Evolutionary conservation across 2,113 vertebrate species (phyloP).

Genomic region (Pterophyllum scalare): DNA sequence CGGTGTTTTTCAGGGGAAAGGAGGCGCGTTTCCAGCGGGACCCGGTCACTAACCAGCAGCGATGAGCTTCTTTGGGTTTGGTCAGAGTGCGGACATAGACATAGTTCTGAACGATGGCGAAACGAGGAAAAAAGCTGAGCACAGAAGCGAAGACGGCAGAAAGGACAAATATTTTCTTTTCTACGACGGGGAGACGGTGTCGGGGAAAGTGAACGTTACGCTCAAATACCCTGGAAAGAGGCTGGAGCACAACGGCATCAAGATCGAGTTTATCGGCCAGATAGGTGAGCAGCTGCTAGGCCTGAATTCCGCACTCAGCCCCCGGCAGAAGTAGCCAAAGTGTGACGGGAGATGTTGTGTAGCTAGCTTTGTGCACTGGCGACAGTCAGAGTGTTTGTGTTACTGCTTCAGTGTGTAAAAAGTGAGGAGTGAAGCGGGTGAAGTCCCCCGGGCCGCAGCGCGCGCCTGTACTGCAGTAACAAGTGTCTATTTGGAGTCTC

Average conservation of each 20-base stretch:
- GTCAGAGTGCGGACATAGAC: slow-evolving; percentile 94
- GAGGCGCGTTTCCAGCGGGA: background rate
- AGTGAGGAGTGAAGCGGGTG: no score
- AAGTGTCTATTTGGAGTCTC: slow-evolving; percentile 45
- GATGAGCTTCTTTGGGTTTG: slow-evolving; percentile 98
- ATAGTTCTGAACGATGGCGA: slow-evolving; percentile 92
- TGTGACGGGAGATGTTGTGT: background rate
- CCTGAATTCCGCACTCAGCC: slow-evolving; percentile 25
- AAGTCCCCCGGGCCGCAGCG: background rate
- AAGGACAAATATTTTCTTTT: slow-evolving; percentile 97
- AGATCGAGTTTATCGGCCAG: slow-evolving; percentile 96
- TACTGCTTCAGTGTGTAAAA: background rate
- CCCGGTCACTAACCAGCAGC: background rate
- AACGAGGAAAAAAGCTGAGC: slow-evolving; percentile 92
- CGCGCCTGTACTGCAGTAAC: background rate
- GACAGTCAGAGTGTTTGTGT: background rate
- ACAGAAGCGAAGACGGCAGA: slow-evolving; percentile 95
- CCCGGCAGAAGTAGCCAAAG: slow-evolving; percentile 14
- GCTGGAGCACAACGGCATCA: slow-evolving; percentile 96
- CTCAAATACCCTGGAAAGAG: slow-evolving; percentile 94
- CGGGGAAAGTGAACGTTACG: slow-evolving; percentile 89
- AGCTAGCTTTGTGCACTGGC: background rate
- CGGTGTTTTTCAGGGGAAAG: background rate
- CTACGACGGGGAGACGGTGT: slow-evolving; percentile 95
- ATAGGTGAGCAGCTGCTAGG: slow-evolving; percentile 84